Percentiles rank a stretch among this genome's conserved stretches.
Evolutionary conservation across 1,140 invertebrate species (phyloP).

Genomic region (Cyclina sinensis): DNA sequence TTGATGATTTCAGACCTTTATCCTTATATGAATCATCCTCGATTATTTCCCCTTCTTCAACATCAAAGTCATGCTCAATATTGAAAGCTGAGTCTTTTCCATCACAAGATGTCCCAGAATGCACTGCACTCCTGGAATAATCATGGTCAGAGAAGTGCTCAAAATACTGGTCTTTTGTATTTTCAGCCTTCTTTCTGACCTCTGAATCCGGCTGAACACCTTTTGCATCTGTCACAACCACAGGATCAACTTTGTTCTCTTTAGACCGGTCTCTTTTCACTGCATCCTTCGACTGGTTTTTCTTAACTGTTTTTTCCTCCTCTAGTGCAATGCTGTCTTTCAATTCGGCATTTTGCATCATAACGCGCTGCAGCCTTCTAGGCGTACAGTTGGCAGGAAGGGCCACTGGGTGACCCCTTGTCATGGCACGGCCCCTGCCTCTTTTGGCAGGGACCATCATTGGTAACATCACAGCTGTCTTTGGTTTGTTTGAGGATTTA

Average conservation of each 20-base stretch:
- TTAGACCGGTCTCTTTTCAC: not conserved
- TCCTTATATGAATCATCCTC: conserved; percentile 80
- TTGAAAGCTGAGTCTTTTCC: not conserved
- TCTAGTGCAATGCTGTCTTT: conserved; percentile 43
- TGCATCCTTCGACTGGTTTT: not conserved
- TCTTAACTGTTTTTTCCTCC: not conserved
- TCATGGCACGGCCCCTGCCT: conserved; percentile 81
- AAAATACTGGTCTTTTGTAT: conserved; percentile 55
- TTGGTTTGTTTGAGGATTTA: conserved; percentile 87
- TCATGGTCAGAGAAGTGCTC: conserved; percentile 85
- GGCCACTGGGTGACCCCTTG: conserved; percentile 80
- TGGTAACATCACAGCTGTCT: conserved; percentile 87
- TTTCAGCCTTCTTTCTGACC: not conserved
- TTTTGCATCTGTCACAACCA: not conserved
- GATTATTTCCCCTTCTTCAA: conserved; percentile 78
- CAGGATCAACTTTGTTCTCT: not conserved
- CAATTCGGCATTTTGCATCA: conserved; percentile 51
- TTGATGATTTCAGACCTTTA: conserved; percentile 76
- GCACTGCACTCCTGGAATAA: conserved; percentile 85
- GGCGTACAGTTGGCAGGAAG: conserved; percentile 67
- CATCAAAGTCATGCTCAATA: not conserved
- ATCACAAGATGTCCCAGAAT: not conserved
- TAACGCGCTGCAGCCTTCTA: conserved; percentile 64
- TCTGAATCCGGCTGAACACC: not conserved
- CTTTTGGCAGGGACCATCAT: conserved; percentile 86